These are phyloP conservation scores for Scophthalmus maximus DNA, from an alignment of 2,113 vertebrate species.

Conservation along the genomic window DNA sequence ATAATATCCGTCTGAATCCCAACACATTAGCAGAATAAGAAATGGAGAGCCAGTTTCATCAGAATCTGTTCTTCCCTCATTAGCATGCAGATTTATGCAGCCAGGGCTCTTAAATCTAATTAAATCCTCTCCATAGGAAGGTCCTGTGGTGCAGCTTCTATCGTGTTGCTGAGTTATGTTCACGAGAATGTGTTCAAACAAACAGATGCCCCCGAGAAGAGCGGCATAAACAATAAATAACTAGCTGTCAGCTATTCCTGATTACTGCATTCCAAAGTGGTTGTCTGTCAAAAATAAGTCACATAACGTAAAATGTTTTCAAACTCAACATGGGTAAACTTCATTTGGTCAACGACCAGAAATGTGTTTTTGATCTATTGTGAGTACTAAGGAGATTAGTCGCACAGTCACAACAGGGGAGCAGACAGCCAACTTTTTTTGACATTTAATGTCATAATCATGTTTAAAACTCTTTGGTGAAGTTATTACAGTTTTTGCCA, in stretches of 20 bases:
- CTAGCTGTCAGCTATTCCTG: neutral
- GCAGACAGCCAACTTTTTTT: too few relatives aligned
- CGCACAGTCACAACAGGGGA: too few relatives aligned
- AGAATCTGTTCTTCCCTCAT: conserved; percentile 30
- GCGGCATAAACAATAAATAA: conserved; percentile 3
- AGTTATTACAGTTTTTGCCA: too few relatives aligned
- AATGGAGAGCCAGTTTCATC: conserved; percentile 5
- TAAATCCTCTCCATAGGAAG: conserved; percentile 33
- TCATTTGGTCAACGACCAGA: too few relatives aligned
- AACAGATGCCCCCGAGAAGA: neutral
- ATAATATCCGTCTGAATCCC: neutral
- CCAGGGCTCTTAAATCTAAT: conserved; percentile 39
- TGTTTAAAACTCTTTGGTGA: too few relatives aligned
- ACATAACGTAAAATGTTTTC: neutral
- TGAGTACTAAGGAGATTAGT: too few relatives aligned
- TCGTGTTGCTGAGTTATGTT: conserved; percentile 24
- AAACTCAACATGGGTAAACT: neutral
- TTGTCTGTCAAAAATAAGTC: neutral
- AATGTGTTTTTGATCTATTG: too few relatives aligned
- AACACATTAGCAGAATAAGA: conserved; percentile 1
- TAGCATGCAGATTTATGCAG: conserved; percentile 42
- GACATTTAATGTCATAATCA: too few relatives aligned
- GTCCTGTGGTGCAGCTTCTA: conserved; percentile 5
- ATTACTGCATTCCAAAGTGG: conserved; percentile 8
- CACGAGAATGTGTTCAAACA: conserved; percentile 15